Percentiles rank a stretch among this genome's conserved stretches.
Conservation (phyloP, 2,797 vertebrate species). For the Mus minutoides region DNA sequence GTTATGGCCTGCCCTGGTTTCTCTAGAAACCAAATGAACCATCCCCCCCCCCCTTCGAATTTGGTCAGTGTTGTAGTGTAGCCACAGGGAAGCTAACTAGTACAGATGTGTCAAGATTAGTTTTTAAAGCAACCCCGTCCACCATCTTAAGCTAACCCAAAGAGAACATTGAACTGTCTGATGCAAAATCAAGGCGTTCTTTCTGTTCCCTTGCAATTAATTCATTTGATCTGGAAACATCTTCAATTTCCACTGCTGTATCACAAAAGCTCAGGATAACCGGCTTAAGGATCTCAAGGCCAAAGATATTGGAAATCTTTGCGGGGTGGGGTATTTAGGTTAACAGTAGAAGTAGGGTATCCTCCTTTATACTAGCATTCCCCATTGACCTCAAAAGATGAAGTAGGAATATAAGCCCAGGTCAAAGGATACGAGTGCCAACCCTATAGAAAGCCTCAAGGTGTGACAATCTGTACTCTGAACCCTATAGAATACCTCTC, state of each 20-base stretch:
- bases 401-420: neutral
- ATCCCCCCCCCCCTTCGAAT: neutral
- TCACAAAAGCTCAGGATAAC: neutral
- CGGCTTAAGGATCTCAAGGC: neutral
- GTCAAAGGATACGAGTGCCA: neutral
- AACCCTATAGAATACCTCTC: neutral
- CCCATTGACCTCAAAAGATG: neutral
- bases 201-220: neutral
- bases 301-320: neutral
- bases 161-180: neutral
- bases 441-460: neutral
- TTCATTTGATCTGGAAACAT: neutral
- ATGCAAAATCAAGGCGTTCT: neutral
- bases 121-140: neutral
- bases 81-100: neutral
- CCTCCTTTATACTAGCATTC: neutral
- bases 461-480: no score
- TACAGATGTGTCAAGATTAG: neutral
- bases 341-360: neutral
- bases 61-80: neutral
- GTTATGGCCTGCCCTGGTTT: neutral
- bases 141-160: neutral
- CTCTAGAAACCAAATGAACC: neutral
- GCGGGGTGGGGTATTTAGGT: accelerated
- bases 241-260: neutral